phyloP scores from a whole-genome alignment of 2,797 vertebrate genomes.

The Sparus aurata region DNA sequence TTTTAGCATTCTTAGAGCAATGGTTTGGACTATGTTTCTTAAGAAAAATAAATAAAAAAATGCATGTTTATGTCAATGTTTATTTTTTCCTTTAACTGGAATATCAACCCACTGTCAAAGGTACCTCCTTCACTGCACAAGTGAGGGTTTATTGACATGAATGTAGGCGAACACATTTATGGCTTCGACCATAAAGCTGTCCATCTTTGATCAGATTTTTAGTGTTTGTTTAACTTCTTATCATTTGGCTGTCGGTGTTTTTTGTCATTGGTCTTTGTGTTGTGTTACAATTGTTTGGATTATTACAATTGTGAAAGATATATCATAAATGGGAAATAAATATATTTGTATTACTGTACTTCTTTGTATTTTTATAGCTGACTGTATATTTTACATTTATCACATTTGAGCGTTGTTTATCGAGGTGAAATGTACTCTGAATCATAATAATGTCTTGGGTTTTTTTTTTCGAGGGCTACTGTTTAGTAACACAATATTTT shows the following conservation, averaged over 20 bases:
- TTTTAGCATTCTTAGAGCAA: conserved; percentile 86
- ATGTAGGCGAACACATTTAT: conserved; percentile 83
- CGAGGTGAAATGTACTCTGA: conserved; percentile 82
- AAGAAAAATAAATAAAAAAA: conserved; percentile 47
- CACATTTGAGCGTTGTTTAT: conserved; percentile 81
- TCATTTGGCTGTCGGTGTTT: conserved; percentile 86
- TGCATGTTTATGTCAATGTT: conserved; percentile 89
- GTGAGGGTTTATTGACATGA: conserved; percentile 81
- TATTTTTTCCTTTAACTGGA: conserved; percentile 72
- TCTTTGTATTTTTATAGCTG: conserved; percentile 92
- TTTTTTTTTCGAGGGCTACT: conserved; percentile 79
- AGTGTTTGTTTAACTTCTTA: conserved; percentile 82
- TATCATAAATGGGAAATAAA: conserved; percentile 90
- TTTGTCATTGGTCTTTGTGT: conserved; percentile 87
- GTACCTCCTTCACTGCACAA: conserved; percentile 64
- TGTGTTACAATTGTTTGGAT: conserved; percentile 86
- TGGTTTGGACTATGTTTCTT: conserved; percentile 83
- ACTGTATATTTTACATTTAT: conserved; percentile 87
- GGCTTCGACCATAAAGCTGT: conserved; percentile 83
- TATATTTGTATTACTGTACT: conserved; percentile 91
- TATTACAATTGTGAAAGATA: conserved; percentile 87
- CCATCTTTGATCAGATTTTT: conserved; percentile 81
- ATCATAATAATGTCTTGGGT: conserved; percentile 81
- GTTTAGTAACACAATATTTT: conserved; percentile 83
- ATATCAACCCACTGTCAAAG: conserved; percentile 78